Base-by-base conservation (phyloP, 1,140 invertebrate genomes). In the Diabrotica virgifera region DNA sequence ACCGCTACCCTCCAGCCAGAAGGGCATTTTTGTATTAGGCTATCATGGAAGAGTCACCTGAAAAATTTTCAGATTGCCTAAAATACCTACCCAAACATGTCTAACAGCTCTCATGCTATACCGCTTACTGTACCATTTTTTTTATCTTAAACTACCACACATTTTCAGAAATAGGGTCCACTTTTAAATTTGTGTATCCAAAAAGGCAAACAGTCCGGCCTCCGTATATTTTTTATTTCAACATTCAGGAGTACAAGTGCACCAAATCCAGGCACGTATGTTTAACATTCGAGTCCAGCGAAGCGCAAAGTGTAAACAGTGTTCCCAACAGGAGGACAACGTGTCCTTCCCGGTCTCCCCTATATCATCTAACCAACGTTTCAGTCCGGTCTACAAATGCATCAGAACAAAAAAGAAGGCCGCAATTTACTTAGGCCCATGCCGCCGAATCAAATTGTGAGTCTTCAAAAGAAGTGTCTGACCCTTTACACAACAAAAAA, bases 401-500 rank as follows among this genome's bases (percentile, higher is more conserved):
- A 54, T 62, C 54, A 46, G 14, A 46, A 46, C 57, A 54, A 54
- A 56, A 56, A 24, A 62, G 52, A 13, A 38, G 61, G 52, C 74
- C 75, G 73, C 75, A 77, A 77, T 77, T 77, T 77, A 77, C 72
- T 77, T 77, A 77, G 74, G 66, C 68, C 66, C 71, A 64, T 59
- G 40, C n/a, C 40, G 40, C 40, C 66, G 70, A 77, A 77, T 77
- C 69, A 70, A 77, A 77, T 77, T 74, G 71, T 65, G 70, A 70
- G 70, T 74, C 74, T 77, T 77, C 75, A 77, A 77, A 77, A 73
- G 74, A 68, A 75, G 61, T 54, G 60, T 55, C 60, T 46, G 40
- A 46, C 40, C 40, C n/a, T 46, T 46, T 46, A 46, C 40, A 46
- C 40, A 46, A n/a, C 40, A 10, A 46, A 46, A 46, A 10, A 46